Conservation (phyloP, 1,140 invertebrate species). For the Dufourea novaeangliae region DNA sequence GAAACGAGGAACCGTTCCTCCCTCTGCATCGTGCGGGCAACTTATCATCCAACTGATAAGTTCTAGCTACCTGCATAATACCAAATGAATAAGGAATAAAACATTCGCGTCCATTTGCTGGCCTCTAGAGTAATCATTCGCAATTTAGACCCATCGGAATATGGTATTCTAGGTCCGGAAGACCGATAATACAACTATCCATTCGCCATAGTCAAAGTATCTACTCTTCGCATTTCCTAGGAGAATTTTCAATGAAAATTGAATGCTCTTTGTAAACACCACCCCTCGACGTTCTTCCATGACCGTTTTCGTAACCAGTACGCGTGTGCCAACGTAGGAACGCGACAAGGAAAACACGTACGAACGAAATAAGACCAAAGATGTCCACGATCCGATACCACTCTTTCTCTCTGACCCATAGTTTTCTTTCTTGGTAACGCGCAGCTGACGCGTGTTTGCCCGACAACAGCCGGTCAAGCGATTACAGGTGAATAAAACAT, state of each 20-base stretch:
- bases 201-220: too few relatives aligned
- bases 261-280: neutral
- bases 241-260: neutral
- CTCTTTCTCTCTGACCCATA: too few relatives aligned
- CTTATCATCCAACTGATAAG: too few relatives aligned
- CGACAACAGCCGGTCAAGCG: neutral
- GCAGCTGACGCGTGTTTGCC: neutral
- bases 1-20: too few relatives aligned
- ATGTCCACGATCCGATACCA: neutral
- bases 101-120: neutral
- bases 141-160: neutral
- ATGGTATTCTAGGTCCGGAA: too few relatives aligned
- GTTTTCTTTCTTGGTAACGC: neutral
- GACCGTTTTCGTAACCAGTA: neutral
- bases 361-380: neutral
- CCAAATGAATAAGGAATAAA: neutral
- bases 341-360: too few relatives aligned
- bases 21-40: too few relatives aligned
- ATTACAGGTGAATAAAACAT: constrained; percentile 28
- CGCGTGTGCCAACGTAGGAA: too few relatives aligned
- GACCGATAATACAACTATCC: too few relatives aligned
- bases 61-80: too few relatives aligned
- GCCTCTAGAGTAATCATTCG: neutral
- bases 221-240: too few relatives aligned
- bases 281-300: neutral